Percentiles rank a stretch among this genome's conserved stretches.
These are phyloP conservation scores for Rhinella marina DNA, from an alignment of 2,797 vertebrate species.

Conservation along the genomic window DNA sequence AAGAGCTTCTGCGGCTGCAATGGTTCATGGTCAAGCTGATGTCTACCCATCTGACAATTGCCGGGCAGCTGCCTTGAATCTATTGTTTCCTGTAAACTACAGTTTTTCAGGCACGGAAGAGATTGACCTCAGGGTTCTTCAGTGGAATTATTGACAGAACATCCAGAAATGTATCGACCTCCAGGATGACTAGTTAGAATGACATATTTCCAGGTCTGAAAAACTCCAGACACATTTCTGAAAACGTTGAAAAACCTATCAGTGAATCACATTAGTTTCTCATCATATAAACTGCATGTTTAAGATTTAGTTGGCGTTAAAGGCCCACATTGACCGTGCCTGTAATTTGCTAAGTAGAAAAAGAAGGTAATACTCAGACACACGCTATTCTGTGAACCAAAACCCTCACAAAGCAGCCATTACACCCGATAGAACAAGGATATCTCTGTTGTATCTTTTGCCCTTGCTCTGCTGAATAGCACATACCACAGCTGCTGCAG, in stretches of 20 bases:
- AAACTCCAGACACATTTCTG: background rate
- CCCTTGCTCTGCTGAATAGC: background rate
- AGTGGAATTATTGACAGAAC: background rate
- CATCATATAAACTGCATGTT: background rate
- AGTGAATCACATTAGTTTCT: background rate
- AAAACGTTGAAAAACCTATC: background rate
- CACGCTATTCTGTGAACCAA: slow-evolving; percentile 16
- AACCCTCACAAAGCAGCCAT: background rate
- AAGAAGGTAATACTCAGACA: background rate
- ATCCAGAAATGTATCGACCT: no score
- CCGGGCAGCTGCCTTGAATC: background rate
- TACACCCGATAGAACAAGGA: slow-evolving; percentile 3
- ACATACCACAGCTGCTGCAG: slow-evolving; percentile 38
- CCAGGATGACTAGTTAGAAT: background rate
- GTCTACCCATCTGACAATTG: background rate
- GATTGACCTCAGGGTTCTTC: background rate
- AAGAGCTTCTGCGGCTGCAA: background rate
- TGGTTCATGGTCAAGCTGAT: background rate
- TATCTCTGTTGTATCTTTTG: slow-evolving; percentile 28
- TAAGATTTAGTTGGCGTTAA: background rate
- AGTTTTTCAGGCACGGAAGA: background rate
- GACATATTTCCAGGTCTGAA: background rate
- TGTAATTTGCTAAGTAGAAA: background rate
- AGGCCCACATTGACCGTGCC: background rate
- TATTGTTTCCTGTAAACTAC: background rate